Conservation (phyloP, 2,888 invertebrate species). For the Macropis europaea region DNA sequence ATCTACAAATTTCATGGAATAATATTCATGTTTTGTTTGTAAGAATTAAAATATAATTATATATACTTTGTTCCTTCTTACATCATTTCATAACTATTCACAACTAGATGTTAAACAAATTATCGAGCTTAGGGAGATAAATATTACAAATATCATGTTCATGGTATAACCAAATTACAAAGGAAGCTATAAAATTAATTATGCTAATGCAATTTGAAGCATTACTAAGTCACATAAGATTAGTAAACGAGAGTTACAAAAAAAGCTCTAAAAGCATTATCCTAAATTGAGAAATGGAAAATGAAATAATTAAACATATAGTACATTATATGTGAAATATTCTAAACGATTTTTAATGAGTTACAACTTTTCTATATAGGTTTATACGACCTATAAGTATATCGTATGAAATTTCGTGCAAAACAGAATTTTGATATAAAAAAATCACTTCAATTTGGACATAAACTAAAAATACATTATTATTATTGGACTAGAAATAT, state of each 20-base stretch:
- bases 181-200: constrained; percentile 16
- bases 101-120: background rate
- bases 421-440: constrained; percentile 29
- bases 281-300: background rate
- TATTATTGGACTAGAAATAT: constrained; percentile 53
- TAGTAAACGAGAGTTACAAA: background rate
- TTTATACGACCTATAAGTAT: constrained; percentile 11
- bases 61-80: background rate
- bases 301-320: constrained; percentile 22
- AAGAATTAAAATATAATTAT: background rate
- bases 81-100: background rate
- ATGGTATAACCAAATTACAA: constrained; percentile 24
- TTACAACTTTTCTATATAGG: constrained; percentile 19
- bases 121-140: constrained; percentile 41
- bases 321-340: constrained; percentile 16
- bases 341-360: constrained; percentile 3
- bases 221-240: constrained; percentile 13
- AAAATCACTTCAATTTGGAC: constrained; percentile 14
- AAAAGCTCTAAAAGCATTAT: constrained; percentile 5
- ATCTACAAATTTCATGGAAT: constrained; percentile 7
- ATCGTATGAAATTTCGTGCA: constrained; percentile 15
- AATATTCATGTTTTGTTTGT: background rate
- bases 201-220: constrained; percentile 12
- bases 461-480: constrained; percentile 37
- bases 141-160: constrained; percentile 9